A percentile compares a stretch with the other conserved stretches of the same genome.
phyloP scores from a whole-genome alignment of 2,797 vertebrate species.

The Neoniphon sammara region DNA sequence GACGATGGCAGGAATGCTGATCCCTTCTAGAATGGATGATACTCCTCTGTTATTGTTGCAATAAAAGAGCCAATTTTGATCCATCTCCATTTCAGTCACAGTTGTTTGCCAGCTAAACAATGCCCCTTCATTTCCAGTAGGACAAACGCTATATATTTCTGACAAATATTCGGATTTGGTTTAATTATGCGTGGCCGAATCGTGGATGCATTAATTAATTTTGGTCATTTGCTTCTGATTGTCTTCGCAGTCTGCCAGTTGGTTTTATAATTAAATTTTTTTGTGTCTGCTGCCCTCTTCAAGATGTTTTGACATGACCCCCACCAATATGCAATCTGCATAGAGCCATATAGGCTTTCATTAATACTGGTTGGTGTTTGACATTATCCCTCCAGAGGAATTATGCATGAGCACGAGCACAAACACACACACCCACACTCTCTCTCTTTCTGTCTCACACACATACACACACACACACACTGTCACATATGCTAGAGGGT shows the following conservation, averaged over 20 bases:
- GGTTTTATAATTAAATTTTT: conserved; percentile 60
- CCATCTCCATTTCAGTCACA: conserved; percentile 35
- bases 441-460: neutral
- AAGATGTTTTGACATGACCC: conserved; percentile 45
- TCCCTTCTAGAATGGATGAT: conserved; percentile 40
- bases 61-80: conserved; percentile 31
- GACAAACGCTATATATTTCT: conserved; percentile 55
- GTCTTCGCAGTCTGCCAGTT: conserved; percentile 57
- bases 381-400: conserved; percentile 6
- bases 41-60: conserved; percentile 41
- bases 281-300: conserved; percentile 21
- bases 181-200: conserved; percentile 70
- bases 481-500: neutral
- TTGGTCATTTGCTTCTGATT: conserved; percentile 71
- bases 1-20: conserved; percentile 32
- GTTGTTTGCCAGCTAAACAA: conserved; percentile 29
- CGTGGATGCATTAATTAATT: conserved; percentile 72
- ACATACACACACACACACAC: neutral
- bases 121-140: conserved; percentile 44
- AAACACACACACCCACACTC: neutral
- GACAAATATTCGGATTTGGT: conserved; percentile 47
- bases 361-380: neutral
- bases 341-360: neutral
- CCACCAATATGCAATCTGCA: conserved; percentile 25
- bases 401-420: neutral